Conservation (phyloP, 2,113 vertebrate species). For the Cacatua alba region DNA sequence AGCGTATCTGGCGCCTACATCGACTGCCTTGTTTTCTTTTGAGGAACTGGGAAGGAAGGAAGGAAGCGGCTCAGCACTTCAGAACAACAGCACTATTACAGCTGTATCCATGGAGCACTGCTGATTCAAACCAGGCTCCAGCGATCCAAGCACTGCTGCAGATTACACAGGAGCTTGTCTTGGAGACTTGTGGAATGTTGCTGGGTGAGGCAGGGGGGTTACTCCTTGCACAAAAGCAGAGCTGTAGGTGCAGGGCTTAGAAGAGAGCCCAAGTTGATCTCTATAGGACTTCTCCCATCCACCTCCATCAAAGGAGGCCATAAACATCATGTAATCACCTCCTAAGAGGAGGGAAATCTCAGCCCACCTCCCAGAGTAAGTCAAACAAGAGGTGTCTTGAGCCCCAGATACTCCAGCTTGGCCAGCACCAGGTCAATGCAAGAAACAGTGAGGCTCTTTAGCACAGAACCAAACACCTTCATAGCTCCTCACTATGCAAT, state of each 20-base stretch:
- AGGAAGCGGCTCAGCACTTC: neutral
- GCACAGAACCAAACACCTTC: neutral
- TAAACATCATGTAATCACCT: fast-evolving
- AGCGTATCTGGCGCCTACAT: neutral
- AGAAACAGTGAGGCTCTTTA: too few relatives aligned
- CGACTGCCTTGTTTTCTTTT: slow-evolving; percentile 29
- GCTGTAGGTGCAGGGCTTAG: too few relatives aligned
- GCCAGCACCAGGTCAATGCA: neutral
- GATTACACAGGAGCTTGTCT: neutral
- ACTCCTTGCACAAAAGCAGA: neutral
- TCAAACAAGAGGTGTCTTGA: neutral
- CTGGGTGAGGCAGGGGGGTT: neutral
- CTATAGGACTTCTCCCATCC: neutral
- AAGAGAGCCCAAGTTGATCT: neutral
- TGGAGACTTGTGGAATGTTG: neutral
- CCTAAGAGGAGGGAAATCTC: neutral
- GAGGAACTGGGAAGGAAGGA: slow-evolving; percentile 15
- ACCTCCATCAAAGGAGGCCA: neutral
- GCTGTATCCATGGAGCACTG: neutral
- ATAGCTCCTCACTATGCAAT: neutral
- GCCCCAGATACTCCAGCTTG: neutral
- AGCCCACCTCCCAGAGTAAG: neutral
- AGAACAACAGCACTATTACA: neutral
- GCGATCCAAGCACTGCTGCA: neutral
- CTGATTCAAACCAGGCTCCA: neutral